Evolutionary conservation across 2,797 vertebrate species (phyloP), one percentile per base, ranked within the genome.

Genomic region (Podargus strigoides): DNA sequence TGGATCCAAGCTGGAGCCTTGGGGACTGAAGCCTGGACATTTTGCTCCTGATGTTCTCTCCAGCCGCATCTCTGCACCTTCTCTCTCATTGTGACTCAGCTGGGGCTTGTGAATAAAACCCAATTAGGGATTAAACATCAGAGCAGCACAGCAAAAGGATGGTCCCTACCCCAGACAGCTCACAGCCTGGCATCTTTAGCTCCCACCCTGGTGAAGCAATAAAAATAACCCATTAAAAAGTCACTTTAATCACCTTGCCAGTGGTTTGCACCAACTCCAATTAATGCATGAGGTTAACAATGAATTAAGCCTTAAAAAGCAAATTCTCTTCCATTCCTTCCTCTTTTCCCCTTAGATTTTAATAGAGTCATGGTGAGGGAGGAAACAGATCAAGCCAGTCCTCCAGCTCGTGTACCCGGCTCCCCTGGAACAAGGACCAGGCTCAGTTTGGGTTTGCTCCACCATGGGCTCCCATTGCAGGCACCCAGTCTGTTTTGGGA

Each of bases 221-320:
- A 80, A 86, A 93, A 94, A 83, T 36, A 94, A 63, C 47, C 34
- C 88, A 42, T 67, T 80, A 89, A 85, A 80, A 90, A 88, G 39
- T 12, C 72, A 14, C 50, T 63, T 76, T 73, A 90, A 90, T 82
- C 85, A 76, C 88, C 67, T 73, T 46, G 63, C 55, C 72, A 58
- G 83, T 10, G 47, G 68, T 83, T 83, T 55, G 72, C 90, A 74
- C 83, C 20, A 85, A 68, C 34, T 49, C 64, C 64, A 66, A 77
- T 60, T 49, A 76, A 58, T 2, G 30, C 74, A 79, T 32, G 50
- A 89, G 86, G 83, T 67, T 85, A 76, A 83, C 69, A 91, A 69
- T 12, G 6, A 91, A 87, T 53, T 49, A 52, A 66, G 50, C 75
- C 53, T 83, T 69, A 66, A 85, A 90, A 3, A 73, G 80, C 55